Conservation (phyloP, 2,888 invertebrate species). For the Anagyrus pseudococci region DNA sequence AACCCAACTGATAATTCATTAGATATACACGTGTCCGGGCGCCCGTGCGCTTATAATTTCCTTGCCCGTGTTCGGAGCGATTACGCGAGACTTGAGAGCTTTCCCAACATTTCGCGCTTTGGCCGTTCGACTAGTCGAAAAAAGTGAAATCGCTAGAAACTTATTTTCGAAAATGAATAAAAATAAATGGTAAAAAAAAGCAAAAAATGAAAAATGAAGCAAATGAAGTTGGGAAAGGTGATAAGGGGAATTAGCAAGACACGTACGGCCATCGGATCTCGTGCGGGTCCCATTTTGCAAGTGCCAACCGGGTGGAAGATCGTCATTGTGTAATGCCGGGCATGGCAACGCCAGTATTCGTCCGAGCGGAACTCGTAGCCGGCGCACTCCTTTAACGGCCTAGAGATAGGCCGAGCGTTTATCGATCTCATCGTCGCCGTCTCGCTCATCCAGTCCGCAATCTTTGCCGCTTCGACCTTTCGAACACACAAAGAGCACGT, state of each 20-base stretch:
- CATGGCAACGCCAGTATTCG: conserved; percentile 80
- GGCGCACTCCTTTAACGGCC: conserved; percentile 72
- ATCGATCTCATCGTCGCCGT: conserved; percentile 69
- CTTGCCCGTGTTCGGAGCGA: no score
- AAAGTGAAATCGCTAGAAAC: not conserved
- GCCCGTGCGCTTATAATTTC: no score
- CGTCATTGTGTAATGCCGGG: conserved; percentile 76
- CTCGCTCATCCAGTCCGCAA: conserved; percentile 69
- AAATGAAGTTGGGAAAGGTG: not conserved
- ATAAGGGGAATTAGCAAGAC: not conserved
- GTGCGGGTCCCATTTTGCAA: conserved; percentile 78
- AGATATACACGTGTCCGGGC: no score
- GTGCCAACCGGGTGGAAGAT: conserved; percentile 85
- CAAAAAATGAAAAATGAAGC: not conserved
- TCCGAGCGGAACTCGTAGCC: conserved; percentile 71
- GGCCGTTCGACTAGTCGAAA: no score
- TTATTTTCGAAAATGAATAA: no score
- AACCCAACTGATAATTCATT: no score
- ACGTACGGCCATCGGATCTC: conserved; percentile 68
- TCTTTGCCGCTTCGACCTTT: conserved; percentile 76
- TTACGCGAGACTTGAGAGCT: no score
- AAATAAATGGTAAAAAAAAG: not conserved
- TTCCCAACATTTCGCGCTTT: no score
- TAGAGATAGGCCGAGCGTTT: conserved; percentile 71
- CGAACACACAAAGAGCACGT: conserved; percentile 38